Base-by-base conservation (phyloP, 2,888 invertebrate genomes). In the Zelleria hepariella region DNA sequence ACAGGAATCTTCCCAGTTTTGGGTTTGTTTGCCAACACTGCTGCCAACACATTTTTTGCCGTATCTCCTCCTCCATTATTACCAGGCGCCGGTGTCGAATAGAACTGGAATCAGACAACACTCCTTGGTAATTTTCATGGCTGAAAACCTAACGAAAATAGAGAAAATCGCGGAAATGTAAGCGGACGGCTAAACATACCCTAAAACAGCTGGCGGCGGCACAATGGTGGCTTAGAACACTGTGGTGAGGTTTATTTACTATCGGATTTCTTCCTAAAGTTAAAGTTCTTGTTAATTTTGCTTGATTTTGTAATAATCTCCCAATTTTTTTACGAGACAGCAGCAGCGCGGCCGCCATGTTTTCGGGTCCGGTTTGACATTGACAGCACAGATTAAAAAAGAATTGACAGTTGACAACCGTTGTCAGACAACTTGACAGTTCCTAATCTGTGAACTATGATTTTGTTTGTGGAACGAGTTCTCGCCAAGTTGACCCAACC, bases 31-130 rank as follows among this genome's bases (percentile, higher is more conserved):
- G 85, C 79, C 69, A 89, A 77, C 62, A 89, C 87, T 6, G 86
- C 87, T 58, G 89, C 87, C 68, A 89, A 72, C 52, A 89, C 86
- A 80, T 88, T 86, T 77, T 86, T 85, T n/a, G 88, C 87, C 3
- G 85, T 62, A 66, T 88, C 86, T 26, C 73, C 61, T 8, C 76
- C 74, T 58, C 71, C 72, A 24, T 68, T n/a, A 64, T 67, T 72
- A 64, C 62, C 72, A 57, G 79, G 71, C 23, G 77, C 64, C 57
- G 75, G 65, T 57, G 83, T 69, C 18, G 85, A 78, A 68, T 83
- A 85, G 65, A 68, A 71, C 87, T 87, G 68, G 27, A 85, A 80
- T 56, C 26, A 65, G 4, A 57, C 23, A 51, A 3, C 56, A 58
- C 51, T 18, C 53, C 5, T 55, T 55, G 60, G 56, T 27, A 51